Conservation (phyloP, 2,888 invertebrate species). For the Quadroppia sp. region DNA sequence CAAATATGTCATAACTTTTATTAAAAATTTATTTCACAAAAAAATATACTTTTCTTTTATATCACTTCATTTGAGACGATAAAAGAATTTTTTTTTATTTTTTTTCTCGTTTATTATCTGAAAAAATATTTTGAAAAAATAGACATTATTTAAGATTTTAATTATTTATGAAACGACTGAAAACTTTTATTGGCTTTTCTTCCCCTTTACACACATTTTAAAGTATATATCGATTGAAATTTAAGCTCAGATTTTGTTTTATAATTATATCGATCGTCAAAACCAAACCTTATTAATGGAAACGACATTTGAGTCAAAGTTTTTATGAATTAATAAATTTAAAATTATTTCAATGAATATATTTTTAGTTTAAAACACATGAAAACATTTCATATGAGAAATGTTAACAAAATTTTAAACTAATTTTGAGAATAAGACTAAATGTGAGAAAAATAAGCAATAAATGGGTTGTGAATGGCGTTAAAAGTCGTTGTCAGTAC, state of each 20-base stretch:
- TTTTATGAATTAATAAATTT: not conserved
- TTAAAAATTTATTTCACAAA: slow-evolving; percentile 28
- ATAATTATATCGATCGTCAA: slow-evolving; percentile 8
- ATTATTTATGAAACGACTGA: slow-evolving; percentile 7
- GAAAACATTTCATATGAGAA: no score
- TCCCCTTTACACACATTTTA: not conserved
- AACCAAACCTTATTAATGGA: not conserved
- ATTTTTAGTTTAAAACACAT: no score
- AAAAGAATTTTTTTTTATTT: no score
- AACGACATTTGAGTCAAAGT: no score
- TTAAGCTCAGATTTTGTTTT: not conserved
- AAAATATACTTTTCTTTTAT: not conserved
- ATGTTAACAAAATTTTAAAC: no score
- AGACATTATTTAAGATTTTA: not conserved
- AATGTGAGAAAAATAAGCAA: not conserved
- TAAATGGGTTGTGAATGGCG: slow-evolving; percentile 3
- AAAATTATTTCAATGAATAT: not conserved
- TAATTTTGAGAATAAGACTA: not conserved
- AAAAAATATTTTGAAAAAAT: no score
- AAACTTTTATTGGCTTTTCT: not conserved
- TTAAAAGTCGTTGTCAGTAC: not conserved
- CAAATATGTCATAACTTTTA: not conserved
- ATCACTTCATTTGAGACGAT: no score
- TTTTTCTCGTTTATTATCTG: no score
- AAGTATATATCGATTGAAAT: not conserved